phyloP scores from a whole-genome alignment of 1,140 invertebrate genomes.

The Drosophila suzukii region DNA sequence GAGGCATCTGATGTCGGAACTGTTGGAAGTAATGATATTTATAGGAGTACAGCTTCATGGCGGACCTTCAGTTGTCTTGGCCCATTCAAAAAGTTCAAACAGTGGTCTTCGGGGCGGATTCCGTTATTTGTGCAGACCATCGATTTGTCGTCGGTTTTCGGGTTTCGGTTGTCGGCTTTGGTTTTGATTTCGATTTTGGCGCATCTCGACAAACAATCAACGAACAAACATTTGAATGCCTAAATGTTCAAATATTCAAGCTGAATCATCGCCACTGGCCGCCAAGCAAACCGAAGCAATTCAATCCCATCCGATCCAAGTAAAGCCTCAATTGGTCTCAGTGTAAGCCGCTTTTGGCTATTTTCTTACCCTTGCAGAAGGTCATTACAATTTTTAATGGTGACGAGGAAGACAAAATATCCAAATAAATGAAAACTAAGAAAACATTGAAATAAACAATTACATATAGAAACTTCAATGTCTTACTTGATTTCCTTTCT shows the following conservation, averaged over 20 bases:
- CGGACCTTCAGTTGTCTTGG: slow-evolving; percentile 58
- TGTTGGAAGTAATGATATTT: slow-evolving; percentile 47
- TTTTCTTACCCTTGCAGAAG: slow-evolving; percentile 22
- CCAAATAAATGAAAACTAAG: slow-evolving; percentile 1
- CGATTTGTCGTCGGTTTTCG: slow-evolving; percentile 45
- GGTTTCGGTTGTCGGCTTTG: background rate
- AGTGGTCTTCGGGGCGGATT: slow-evolving; percentile 59
- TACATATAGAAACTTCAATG: too few relatives aligned
- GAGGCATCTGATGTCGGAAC: slow-evolving; percentile 51
- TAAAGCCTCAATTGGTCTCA: slow-evolving; percentile 56
- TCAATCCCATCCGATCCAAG: slow-evolving; percentile 37
- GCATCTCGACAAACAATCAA: slow-evolving; percentile 68
- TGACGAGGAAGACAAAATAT: slow-evolving; percentile 15
- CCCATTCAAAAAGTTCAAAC: slow-evolving; percentile 43
- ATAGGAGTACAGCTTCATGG: slow-evolving; percentile 32
- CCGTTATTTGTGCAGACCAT: slow-evolving; percentile 64
- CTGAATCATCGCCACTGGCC: slow-evolving; percentile 67
- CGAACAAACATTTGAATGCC: slow-evolving; percentile 45
- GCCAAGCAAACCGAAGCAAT: slow-evolving; percentile 36
- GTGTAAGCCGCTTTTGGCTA: slow-evolving; percentile 69
- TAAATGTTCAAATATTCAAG: slow-evolving; percentile 19
- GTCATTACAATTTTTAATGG: background rate
- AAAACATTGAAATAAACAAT: background rate
- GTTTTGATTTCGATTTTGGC: slow-evolving; percentile 15
- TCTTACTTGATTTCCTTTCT: too few relatives aligned